Percentiles rank a stretch among this genome's conserved stretches.
phyloP scores from a whole-genome alignment of 2,888 invertebrate genomes.

The Steromphala cineraria region DNA sequence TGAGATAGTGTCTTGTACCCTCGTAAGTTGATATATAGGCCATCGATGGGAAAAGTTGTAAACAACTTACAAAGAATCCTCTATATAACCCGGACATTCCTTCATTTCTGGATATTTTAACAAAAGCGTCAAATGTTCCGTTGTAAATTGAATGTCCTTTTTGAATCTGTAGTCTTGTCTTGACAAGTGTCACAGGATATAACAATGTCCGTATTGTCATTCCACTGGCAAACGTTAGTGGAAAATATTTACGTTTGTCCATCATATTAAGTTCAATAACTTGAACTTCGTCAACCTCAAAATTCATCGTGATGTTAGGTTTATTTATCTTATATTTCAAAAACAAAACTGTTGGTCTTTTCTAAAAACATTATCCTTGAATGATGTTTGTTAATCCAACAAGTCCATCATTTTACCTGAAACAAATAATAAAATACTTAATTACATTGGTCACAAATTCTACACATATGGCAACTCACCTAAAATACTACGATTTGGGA shows the following conservation, averaged over 20 bases:
- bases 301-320: conserved; percentile 28
- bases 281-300: conserved; percentile 52
- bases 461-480: too few species aligned
- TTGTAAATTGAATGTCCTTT: conserved; percentile 81
- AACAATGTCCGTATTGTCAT: conserved; percentile 85
- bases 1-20: conserved; percentile 88
- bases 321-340: neutral
- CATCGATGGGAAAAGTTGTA: conserved; percentile 79
- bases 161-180: conserved; percentile 89
- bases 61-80: conserved; percentile 96
- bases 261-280: conserved; percentile 99
- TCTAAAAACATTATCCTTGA: neutral
- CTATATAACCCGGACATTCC: conserved; percentile 88
- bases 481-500: too few species aligned
- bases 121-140: conserved; percentile 89
- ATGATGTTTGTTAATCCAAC: neutral
- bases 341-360: neutral
- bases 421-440: too few species aligned
- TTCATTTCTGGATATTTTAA: conserved; percentile 89
- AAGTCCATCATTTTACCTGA: neutral
- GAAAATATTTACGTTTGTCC: conserved; percentile 95
- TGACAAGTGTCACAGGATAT: conserved; percentile 94
- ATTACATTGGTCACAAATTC: too few species aligned
- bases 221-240: conserved; percentile 91
- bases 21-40: conserved; percentile 94